These are phyloP conservation scores for Psittacula cyanocephala DNA, from an alignment of 2,113 vertebrate species.

Conservation along the genomic window DNA sequence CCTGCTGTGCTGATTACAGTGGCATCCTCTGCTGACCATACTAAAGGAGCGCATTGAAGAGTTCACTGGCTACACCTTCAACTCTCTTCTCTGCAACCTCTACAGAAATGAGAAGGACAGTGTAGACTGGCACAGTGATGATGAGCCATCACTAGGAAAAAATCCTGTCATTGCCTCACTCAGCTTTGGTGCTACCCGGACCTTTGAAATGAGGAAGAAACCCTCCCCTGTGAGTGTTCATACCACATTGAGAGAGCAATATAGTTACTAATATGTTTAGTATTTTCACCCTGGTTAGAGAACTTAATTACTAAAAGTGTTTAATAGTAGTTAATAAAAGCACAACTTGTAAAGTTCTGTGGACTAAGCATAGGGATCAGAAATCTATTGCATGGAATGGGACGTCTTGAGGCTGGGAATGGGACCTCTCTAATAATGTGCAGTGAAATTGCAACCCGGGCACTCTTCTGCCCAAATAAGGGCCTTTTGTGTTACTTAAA, in stretches of 20 bases:
- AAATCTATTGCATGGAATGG: accelerated
- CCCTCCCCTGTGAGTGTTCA: constrained; percentile 82
- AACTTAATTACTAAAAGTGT: background rate
- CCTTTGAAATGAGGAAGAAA: constrained; percentile 93
- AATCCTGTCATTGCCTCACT: constrained; percentile 88
- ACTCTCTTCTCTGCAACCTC: constrained; percentile 93
- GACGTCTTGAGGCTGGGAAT: background rate
- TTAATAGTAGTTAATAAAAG: background rate
- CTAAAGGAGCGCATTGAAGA: constrained; percentile 76
- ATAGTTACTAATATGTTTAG: background rate
- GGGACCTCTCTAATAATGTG: too few species aligned
- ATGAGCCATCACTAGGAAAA: constrained; percentile 82
- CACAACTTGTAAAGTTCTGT: background rate
- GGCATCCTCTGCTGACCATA: constrained; percentile 82
- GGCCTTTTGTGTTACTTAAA: background rate
- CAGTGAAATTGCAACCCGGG: background rate
- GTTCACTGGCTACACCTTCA: constrained; percentile 79
- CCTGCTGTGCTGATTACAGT: constrained; percentile 69
- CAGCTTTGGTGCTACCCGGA: constrained; percentile 88
- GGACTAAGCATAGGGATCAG: background rate
- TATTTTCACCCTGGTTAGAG: background rate
- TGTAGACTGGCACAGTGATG: constrained; percentile 95
- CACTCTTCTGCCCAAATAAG: background rate
- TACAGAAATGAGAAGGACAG: constrained; percentile 91
- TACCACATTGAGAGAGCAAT: background rate